Percentiles rank a stretch among this genome's conserved stretches.
phyloP scores from a whole-genome alignment of 2,797 vertebrate genomes.

The Pangasius macronema region DNA sequence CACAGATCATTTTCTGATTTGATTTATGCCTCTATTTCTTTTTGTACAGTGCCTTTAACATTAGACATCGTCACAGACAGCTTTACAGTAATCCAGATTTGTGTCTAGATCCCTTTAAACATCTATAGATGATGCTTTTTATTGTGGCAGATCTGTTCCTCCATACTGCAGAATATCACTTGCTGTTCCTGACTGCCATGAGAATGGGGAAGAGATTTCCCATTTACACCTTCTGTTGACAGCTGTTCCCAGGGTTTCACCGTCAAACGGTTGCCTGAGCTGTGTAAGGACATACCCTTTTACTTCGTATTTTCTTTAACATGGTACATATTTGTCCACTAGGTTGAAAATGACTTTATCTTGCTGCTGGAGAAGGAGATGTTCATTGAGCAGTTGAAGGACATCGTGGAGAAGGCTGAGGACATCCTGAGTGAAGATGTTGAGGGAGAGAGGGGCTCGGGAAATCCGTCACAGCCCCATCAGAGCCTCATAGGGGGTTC shows the following conservation, averaged over 20 bases:
- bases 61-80: not conserved
- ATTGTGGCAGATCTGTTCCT: not conserved
- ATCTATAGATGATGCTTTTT: not conserved
- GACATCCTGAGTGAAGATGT: constrained; percentile 95
- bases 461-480: constrained; percentile 66
- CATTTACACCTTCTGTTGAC: not conserved
- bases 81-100: not conserved
- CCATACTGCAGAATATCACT: not conserved
- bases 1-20: not conserved
- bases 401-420: constrained; percentile 97
- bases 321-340: constrained; percentile 7
- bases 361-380: constrained; percentile 90
- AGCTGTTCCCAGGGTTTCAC: not conserved
- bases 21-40: not conserved
- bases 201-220: not conserved
- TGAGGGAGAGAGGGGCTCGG: constrained; percentile 84
- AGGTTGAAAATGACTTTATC: constrained; percentile 98
- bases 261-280: not conserved
- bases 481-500: constrained; percentile 51
- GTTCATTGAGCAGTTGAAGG: constrained; percentile 98
- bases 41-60: not conserved
- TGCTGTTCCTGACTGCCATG: not conserved
- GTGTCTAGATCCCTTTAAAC: not conserved
- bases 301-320: not conserved
- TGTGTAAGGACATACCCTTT: not conserved